Evolutionary conservation across 2,888 invertebrate species (phyloP), one percentile per base, ranked within the genome.

Genomic region (Pyralis farinalis): DNA sequence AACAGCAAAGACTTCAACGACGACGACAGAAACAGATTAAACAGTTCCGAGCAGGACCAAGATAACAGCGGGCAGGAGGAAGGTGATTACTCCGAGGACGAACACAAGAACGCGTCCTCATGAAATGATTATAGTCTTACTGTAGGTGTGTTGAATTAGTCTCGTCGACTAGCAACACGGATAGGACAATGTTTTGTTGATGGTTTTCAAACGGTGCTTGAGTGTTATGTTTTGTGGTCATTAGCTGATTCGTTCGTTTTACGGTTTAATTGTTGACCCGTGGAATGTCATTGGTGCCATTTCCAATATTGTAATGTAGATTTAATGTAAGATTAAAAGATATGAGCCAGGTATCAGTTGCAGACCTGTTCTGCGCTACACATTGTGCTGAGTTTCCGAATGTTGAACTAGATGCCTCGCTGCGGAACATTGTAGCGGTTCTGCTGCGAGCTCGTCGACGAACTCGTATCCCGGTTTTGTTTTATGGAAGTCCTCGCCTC

Each of bases 241-340:
- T 76, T 76, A 74, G 75, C 75, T 69, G 80, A 71, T 75, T 76
- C 71, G 70, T 75, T 74, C 63, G 59, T 71, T 71, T 73, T 71
- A 73, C 76, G 75, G 71, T 81, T 78, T 78, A 60, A 76, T 81
- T 83, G 84, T 86, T 85, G 78, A 83, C 86, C 87, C 87, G 86
- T 87, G 86, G 80, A 85, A 84, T 80, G 82, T 86, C 82, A 71
- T 73, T 74, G 81, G 87, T 87, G 87, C 87, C 87, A 87, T 87
- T 84, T 79, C 84, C 74, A 72, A 71, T 77, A 67, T 63, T 70
- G 72, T 67, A 68, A 63, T 79, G 73, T 83, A 80, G 65, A 76
- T 75, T 80, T 72, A 76, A 65, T 53, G 58, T 74, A 72, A 61
- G 54, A 41, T 67, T 60, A 55, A 60, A 62, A 59, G 65, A 53